A percentile compares a stretch with the other conserved stretches of the same genome.
Conservation (phyloP, 30 jellyfish, hydroid and myxozoan species). For the Hydractinia echinata region DNA sequence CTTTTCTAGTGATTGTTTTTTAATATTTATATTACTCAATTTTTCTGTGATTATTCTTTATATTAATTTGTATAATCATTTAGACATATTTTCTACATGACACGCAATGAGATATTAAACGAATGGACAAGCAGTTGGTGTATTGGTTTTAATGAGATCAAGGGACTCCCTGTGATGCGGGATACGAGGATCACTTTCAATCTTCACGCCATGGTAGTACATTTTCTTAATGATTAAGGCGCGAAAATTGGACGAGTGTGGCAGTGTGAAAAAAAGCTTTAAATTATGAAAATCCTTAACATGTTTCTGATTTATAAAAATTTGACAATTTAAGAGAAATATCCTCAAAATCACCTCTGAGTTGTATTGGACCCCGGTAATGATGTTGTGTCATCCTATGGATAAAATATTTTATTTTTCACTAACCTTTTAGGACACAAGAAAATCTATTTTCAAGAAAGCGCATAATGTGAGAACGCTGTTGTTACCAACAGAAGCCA, state of each 20-base stretch:
- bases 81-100: conserved; percentile 58
- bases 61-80: conserved; percentile 2
- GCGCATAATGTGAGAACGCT: background rate
- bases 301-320: too few species aligned
- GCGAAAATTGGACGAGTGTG: background rate
- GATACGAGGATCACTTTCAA: conserved; percentile 52
- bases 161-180: conserved; percentile 54
- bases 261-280: too few species aligned
- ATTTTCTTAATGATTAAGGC: background rate
- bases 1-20: background rate
- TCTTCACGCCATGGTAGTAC: conserved; percentile 26
- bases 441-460: background rate
- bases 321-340: too few species aligned
- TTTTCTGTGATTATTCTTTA: background rate
- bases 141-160: conserved; percentile 60
- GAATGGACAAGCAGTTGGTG: conserved; percentile 87
- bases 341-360: too few species aligned
- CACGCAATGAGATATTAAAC: conserved; percentile 59
- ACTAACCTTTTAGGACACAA: too few species aligned
- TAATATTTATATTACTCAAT: background rate
- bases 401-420: too few species aligned
- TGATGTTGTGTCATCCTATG: too few species aligned
- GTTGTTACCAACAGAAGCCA: background rate
- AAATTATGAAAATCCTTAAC: too few species aligned
- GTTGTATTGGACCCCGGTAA: too few species aligned